These are phyloP conservation scores for Parapristionchus giblindavisi DNA, from an alignment of 2,888 invertebrate species.

Conservation along the genomic window DNA sequence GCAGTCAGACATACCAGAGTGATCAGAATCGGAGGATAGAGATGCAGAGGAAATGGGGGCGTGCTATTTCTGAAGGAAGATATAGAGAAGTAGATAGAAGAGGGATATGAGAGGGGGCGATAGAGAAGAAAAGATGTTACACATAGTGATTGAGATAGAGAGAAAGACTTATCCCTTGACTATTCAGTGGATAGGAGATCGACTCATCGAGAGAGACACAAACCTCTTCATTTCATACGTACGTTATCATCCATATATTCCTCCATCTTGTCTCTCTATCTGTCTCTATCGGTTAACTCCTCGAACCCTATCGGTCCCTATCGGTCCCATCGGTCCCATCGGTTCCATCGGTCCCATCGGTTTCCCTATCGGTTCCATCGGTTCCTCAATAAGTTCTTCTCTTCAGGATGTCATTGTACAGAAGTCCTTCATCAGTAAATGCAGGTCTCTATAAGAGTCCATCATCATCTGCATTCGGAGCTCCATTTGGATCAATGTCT, in stretches of 20 bases:
- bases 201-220: neutral
- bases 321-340: neutral
- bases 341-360: neutral
- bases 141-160: neutral
- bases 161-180: neutral
- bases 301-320: neutral
- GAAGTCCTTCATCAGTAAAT: conserved; percentile 53
- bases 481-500: conserved; percentile 66
- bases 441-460: conserved; percentile 56
- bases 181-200: conserved; percentile 10
- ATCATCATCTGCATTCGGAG: conserved; percentile 59
- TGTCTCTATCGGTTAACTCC: neutral
- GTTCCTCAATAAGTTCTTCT: neutral
- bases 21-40: neutral
- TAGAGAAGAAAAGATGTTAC: conserved; percentile 2
- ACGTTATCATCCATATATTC: neutral
- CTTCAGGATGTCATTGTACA: conserved; percentile 42
- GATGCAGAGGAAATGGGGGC: conserved; percentile 24
- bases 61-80: conserved; percentile 8
- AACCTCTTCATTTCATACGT: neutral
- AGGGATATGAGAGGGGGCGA: conserved; percentile 9
- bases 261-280: neutral
- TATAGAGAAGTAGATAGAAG: conserved; percentile 1
- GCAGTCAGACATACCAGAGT: conserved; percentile 17
- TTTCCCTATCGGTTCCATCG: neutral